A percentile compares a stretch with the other conserved stretches of the same genome.
Conservation (phyloP, 2,888 invertebrate species). For the Ptycholaimellus sp. region DNA sequence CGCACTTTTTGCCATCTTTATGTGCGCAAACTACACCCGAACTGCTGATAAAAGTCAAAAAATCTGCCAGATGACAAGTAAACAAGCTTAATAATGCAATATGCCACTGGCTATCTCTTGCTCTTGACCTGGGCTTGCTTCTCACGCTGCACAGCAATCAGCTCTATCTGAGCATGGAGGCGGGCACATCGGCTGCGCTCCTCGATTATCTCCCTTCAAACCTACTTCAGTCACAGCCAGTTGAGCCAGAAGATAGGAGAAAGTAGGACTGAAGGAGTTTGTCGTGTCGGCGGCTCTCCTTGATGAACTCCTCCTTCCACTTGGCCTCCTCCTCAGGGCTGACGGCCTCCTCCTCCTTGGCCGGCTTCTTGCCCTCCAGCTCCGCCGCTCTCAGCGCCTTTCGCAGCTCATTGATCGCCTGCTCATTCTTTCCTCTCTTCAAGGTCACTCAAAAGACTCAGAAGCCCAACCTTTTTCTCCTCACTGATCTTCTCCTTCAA, state of each 20-base stretch:
- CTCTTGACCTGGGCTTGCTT: no score
- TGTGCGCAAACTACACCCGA: no score
- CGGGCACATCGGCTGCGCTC: background rate
- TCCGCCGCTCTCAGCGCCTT: constrained; percentile 5
- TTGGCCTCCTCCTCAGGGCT: background rate
- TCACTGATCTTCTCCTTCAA: constrained; percentile 6
- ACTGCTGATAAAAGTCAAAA: no score
- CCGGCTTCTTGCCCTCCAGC: background rate
- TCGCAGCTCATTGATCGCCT: background rate
- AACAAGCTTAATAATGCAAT: no score
- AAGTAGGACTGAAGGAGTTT: no score
- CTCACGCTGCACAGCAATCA: background rate
- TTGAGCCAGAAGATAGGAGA: no score
- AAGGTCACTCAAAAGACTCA: no score
- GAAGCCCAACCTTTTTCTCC: no score
- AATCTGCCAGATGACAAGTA: no score
- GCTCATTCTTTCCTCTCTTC: constrained; percentile 8
- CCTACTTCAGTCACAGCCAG: no score
- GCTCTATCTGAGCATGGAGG: background rate
- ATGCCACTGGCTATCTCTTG: no score
- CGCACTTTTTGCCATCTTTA: no score
- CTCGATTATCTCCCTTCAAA: background rate
- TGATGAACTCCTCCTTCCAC: constrained; percentile 18
- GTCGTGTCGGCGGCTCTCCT: constrained; percentile 19
- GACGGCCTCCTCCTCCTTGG: background rate